Base-by-base conservation (phyloP, 2,113 vertebrate genomes). In the Nothobranchius furzeri region DNA sequence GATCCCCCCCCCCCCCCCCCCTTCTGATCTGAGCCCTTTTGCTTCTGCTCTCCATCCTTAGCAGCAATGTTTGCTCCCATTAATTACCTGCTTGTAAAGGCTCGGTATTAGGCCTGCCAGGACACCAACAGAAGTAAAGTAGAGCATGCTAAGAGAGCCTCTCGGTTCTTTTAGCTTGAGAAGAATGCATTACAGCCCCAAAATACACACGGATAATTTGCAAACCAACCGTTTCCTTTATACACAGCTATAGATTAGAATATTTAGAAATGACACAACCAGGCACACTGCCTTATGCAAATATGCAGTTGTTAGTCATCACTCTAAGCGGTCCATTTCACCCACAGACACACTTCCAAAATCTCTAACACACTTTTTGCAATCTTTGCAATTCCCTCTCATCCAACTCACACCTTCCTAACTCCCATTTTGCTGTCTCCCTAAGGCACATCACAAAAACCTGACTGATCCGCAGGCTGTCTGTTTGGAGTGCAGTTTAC, bases 401-500 rank as follows among this genome's bases (percentile, higher is more conserved):
- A 63, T 64, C 50, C 12, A 1, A 59, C 64, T n/a, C 47, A 50
- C 60, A 17, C 30, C 37, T 42, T 47, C 55, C 50, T 55, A 55
- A 64, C 70, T 54, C 53, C 43, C 17, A 46, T 49, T 25, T 71
- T 49, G 55, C 56, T 64, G 54, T 51, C 51, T 74, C 76, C 82
- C 87, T 9, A 60, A 86, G 86, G 84, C 76, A 25, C 69, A 76
- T 90, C 83, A 68, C 81, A 81, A 89, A 83, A 57, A 20, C 20
- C 62, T 57, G 71, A 76, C 75, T 64, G 82, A 86, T 81, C 83
- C 78, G n/a, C 60, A 40, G 72, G 68, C 75, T 78, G 78, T 85
- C 87, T 92, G 89, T 91, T 92, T 86, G 86, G 83, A 85, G 82
- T 81, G 74, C 70, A 63, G 74, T 79, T 79, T 84, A 85, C 80